These are phyloP conservation scores for Bombus affinis DNA, from an alignment of 1,140 invertebrate species.

Conservation along the genomic window DNA sequence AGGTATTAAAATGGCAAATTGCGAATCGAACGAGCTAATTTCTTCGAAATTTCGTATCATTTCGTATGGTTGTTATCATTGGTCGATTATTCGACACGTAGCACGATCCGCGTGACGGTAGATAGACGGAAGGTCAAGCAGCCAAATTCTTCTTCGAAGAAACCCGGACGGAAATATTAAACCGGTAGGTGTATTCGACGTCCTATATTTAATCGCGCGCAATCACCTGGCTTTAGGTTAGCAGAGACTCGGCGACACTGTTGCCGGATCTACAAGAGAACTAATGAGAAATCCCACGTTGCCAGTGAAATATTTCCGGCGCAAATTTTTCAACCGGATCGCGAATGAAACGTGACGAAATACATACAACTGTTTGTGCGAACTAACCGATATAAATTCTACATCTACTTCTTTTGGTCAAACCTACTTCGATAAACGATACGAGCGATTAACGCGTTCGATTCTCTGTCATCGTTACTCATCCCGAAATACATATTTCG, in stretches of 20 bases:
- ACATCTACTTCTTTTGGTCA: not conserved
- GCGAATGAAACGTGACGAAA: conserved; percentile 45
- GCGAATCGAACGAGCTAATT: not conserved
- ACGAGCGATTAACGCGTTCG: not conserved
- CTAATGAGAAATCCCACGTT: conserved; percentile 34
- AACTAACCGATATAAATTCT: not conserved
- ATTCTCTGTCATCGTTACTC: not conserved
- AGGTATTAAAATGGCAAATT: too few species aligned
- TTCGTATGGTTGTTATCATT: not conserved
- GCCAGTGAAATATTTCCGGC: conserved; percentile 68
- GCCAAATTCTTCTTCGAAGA: conserved; percentile 21
- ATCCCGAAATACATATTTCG: not conserved
- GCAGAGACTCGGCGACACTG: conserved; percentile 50
- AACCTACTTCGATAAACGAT: not conserved
- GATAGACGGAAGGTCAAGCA: conserved; percentile 27
- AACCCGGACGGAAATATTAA: conserved; percentile 59
- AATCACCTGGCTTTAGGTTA: conserved; percentile 67
- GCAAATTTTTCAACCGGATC: conserved; percentile 33
- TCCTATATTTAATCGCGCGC: conserved; percentile 72
- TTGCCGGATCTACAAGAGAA: conserved; percentile 56
- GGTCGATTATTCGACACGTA: not conserved
- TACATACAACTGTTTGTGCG: not conserved
- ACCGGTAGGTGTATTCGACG: conserved; percentile 51
- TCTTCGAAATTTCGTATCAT: not conserved
- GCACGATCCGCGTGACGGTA: not conserved